These are phyloP conservation scores for Panthera tigris DNA, from an alignment of 2,113 vertebrate genomes.

Conservation along the genomic window DNA sequence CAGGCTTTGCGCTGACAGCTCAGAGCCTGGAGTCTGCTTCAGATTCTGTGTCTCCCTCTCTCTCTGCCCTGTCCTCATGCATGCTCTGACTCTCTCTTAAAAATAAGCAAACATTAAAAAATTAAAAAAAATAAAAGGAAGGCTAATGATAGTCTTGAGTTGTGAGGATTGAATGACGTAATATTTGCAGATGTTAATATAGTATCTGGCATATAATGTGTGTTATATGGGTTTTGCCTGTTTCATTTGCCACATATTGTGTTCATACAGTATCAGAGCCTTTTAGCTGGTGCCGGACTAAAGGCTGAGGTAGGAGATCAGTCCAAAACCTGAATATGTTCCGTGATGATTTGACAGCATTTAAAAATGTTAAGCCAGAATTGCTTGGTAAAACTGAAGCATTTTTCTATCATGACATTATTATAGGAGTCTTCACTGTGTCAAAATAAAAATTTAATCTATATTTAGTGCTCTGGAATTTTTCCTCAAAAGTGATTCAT, in stretches of 20 bases:
- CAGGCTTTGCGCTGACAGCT: too few relatives aligned
- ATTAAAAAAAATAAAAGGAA: not conserved
- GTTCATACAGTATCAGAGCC: not conserved
- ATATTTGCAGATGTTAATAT: constrained; percentile 32
- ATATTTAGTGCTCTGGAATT: constrained; percentile 68
- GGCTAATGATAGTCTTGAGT: not conserved
- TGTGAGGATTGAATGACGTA: constrained; percentile 29
- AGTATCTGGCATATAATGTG: constrained; percentile 8
- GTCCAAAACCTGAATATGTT: not conserved
- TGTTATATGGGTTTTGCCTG: not conserved
- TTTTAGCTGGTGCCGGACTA: not conserved
- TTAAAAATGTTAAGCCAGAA: constrained; percentile 34
- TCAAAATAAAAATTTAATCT: constrained; percentile 57
- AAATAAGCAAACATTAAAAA: too few relatives aligned
- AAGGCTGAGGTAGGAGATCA: constrained; percentile 23
- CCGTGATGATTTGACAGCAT: not conserved
- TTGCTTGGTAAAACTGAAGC: not conserved
- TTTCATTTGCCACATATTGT: not conserved
- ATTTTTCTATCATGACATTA: constrained; percentile 53
- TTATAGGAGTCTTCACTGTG: constrained; percentile 36
- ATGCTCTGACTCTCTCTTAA: not conserved
- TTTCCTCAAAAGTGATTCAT: constrained; percentile 58
- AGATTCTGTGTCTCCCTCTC: too few relatives aligned
- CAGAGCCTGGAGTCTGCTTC: too few relatives aligned
- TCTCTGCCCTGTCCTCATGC: too few relatives aligned